A percentile compares a stretch with the other conserved stretches of the same genome.
phyloP scores from a whole-genome alignment of 2,797 vertebrate genomes.

The Limosa lapponica region DNA sequence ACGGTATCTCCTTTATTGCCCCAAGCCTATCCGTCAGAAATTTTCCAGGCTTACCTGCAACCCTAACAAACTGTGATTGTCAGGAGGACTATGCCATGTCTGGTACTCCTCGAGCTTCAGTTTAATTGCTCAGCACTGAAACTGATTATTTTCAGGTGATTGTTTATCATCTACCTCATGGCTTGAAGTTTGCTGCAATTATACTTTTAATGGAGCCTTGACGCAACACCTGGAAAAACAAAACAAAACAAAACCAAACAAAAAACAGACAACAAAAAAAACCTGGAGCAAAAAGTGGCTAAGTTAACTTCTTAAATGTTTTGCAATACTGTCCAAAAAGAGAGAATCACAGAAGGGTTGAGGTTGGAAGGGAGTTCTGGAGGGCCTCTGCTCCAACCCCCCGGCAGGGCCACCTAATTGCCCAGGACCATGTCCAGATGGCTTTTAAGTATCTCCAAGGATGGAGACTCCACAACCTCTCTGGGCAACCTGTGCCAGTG shows the following conservation, averaged over 20 bases:
- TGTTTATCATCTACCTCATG: neutral
- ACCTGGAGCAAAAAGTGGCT: neutral
- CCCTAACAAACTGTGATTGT: neutral
- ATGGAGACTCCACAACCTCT: neutral
- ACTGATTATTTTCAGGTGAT: neutral
- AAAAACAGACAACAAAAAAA: neutral
- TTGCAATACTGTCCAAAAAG: neutral
- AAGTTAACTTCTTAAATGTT: neutral
- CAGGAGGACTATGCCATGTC: neutral
- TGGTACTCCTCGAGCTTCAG: neutral
- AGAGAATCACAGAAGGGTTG: neutral
- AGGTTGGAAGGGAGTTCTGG: neutral
- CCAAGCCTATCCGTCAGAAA: neutral
- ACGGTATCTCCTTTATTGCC: accelerated
- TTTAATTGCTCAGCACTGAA: neutral
- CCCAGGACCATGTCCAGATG: accelerated
- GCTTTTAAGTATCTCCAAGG: neutral
- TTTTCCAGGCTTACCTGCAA: neutral
- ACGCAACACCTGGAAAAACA: neutral
- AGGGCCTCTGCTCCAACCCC: neutral
- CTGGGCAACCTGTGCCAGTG: neutral
- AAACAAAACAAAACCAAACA: too few relatives aligned
- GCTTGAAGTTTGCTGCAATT: neutral
- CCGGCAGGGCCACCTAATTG: neutral
- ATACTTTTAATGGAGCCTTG: neutral